Evolutionary conservation across 2,113 vertebrate genomes (phyloP), one percentile per base, ranked within the genome.

Genomic region (Rhombomys opimus): DNA sequence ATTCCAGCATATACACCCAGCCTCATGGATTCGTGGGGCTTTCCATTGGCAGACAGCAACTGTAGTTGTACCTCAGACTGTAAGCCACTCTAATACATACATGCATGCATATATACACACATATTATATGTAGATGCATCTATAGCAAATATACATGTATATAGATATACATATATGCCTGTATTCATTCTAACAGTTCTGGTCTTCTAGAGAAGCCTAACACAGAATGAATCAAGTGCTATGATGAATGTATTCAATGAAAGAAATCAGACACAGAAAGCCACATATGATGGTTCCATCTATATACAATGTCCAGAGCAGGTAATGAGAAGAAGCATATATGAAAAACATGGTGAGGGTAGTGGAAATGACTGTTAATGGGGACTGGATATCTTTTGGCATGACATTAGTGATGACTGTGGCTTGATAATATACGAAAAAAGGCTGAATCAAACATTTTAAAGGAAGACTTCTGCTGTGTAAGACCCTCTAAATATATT

Each of bases 401-500:
- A 73, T 86, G 89, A 91, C 57, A 89, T 57, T 50, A 15, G 67
- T 80, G 13, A 80, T 76, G 50, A 6, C 3, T 90, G 25, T 3
- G 76, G 0, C 77, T 59, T 61, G 50, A 78, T 20, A 93, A 75
- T 57, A 85, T 0, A 87, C 30, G 76, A 73, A 87, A 92, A 52
- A 38, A 52, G 17, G 68, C 0, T 57, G 72, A 89, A 59, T 8
- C 72, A 41, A 38, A 73, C 15, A 38, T 10, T 59, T 89, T 86
- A 72, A 89, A 59, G 6, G 23, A 61, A 35, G 5, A 75, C 38
- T 65, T 91, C 57, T 67, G 15, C 8, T 90, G 32, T 59, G 32
- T 88, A 94, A 95, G 88, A 93, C 72, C 93, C 89, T 91, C 46
- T 46, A 46, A 46, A 46, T 46, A 46, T 46, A 46, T 76, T 30